Percentiles rank a stretch among this genome's conserved stretches.
Conservation (phyloP, 2,113 vertebrate genomes). For the Lipotes vexillifer region DNA sequence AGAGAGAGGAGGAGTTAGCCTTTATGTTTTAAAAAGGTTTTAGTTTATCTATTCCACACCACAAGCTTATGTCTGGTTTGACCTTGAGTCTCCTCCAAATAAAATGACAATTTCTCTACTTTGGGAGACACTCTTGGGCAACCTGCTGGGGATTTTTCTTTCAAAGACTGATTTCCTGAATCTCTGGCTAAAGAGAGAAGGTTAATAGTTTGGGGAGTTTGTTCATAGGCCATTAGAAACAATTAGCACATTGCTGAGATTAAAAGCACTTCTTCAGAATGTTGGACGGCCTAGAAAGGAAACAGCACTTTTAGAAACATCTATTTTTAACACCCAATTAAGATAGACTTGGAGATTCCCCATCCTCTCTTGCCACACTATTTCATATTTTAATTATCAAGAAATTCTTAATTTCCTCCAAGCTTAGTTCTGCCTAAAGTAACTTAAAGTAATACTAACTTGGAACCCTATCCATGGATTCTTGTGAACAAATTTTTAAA, state of each 20-base stretch:
- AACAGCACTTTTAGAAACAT: neutral
- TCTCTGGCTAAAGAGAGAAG: slow-evolving; percentile 53
- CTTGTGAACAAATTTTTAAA: neutral
- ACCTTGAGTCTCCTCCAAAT: slow-evolving; percentile 42
- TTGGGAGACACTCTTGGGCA: neutral
- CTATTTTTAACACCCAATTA: slow-evolving; percentile 69
- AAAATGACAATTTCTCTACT: neutral
- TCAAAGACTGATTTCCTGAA: slow-evolving; percentile 54
- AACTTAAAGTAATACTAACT: neutral
- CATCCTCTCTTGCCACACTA: neutral
- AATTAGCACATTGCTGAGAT: slow-evolving; percentile 58
- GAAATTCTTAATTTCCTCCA: slow-evolving; percentile 43
- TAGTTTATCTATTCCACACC: neutral
- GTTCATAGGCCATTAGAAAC: slow-evolving; percentile 69
- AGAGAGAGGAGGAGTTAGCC: too few relatives aligned
- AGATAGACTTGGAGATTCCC: slow-evolving; percentile 11
- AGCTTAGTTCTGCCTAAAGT: neutral
- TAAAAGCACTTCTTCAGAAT: neutral
- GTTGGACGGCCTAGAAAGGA: slow-evolving; percentile 26
- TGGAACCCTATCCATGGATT: neutral
- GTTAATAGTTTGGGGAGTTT: slow-evolving; percentile 67
- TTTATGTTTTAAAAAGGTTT: neutral
- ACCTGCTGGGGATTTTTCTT: neutral
- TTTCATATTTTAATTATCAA: slow-evolving; percentile 57
- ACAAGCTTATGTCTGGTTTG: neutral